Percentiles rank a stretch among this genome's conserved stretches.
These are phyloP conservation scores for Eupithecia subfuscata DNA, from an alignment of 2,888 invertebrate species.

Conservation along the genomic window DNA sequence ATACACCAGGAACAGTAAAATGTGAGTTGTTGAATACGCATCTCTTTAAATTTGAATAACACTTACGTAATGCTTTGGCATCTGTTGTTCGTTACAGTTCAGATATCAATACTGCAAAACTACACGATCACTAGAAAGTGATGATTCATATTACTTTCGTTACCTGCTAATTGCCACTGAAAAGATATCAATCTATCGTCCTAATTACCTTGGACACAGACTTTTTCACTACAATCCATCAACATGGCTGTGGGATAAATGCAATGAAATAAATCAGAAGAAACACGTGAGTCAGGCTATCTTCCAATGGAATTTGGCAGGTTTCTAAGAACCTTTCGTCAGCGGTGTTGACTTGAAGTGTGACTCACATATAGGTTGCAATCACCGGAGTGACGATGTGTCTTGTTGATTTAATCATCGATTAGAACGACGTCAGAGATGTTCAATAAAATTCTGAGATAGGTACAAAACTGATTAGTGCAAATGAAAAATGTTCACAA, in stretches of 20 bases:
- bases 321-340: conserved; percentile 41
- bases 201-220: background rate
- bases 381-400: conserved; percentile 24
- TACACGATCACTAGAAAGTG: conserved; percentile 7
- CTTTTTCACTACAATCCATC: background rate
- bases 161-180: background rate
- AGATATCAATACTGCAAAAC: background rate
- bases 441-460: background rate
- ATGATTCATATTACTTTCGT: background rate
- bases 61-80: background rate
- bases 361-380: conserved; percentile 39
- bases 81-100: background rate
- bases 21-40: background rate
- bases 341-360: conserved; percentile 17
- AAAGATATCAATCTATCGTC: background rate
- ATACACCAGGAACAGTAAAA: background rate
- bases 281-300: conserved; percentile 19
- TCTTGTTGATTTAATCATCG: conserved; percentile 21
- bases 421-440: background rate
- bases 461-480: background rate
- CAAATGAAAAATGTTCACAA: background rate
- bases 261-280: background rate
- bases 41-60: background rate
- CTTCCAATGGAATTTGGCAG: conserved; percentile 35
- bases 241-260: background rate